Percentiles rank a stretch among this genome's conserved stretches.
phyloP scores from a whole-genome alignment of 1,140 invertebrate genomes.

The Caenorhabditis briggsae region DNA sequence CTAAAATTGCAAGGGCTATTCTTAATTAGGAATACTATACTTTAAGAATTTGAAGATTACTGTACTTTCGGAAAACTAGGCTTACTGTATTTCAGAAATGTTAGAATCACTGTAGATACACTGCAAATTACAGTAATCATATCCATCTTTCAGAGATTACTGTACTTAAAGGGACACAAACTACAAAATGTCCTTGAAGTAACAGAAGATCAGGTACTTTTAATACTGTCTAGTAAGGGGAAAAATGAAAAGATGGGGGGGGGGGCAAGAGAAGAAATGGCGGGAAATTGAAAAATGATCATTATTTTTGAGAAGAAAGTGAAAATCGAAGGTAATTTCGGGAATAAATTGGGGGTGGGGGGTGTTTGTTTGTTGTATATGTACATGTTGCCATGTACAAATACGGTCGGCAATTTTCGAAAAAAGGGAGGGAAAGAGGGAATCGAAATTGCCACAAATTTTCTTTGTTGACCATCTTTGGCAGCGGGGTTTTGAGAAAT shows the following conservation, averaged over 20 bases:
- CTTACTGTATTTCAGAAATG: too few species aligned
- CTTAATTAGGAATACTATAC: too few species aligned
- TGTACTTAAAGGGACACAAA: too few species aligned
- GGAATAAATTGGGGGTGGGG: not conserved
- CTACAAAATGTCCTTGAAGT: too few species aligned
- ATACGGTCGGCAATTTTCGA: not conserved
- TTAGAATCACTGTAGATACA: too few species aligned
- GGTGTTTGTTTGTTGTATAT: conserved; percentile 29
- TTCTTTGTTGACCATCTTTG: not conserved
- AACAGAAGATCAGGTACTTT: too few species aligned
- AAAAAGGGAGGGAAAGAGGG: not conserved
- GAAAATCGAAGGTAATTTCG: conserved; percentile 46
- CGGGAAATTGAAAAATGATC: conserved; percentile 2
- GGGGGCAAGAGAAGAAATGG: not conserved
- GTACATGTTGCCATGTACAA: conserved; percentile 38
- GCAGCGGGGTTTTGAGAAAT: not conserved
- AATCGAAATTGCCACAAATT: not conserved
- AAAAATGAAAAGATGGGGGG: conserved; percentile 4
- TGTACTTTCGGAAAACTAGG: too few species aligned
- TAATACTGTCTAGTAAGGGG: too few species aligned
- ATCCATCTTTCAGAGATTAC: too few species aligned
- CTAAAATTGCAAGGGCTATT: too few species aligned
- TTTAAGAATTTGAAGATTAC: too few species aligned
- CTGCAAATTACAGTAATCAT: too few species aligned
- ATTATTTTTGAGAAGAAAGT: not conserved